Conservation (phyloP, 1,140 invertebrate species). For the Aphaenogaster ashmeadi region DNA sequence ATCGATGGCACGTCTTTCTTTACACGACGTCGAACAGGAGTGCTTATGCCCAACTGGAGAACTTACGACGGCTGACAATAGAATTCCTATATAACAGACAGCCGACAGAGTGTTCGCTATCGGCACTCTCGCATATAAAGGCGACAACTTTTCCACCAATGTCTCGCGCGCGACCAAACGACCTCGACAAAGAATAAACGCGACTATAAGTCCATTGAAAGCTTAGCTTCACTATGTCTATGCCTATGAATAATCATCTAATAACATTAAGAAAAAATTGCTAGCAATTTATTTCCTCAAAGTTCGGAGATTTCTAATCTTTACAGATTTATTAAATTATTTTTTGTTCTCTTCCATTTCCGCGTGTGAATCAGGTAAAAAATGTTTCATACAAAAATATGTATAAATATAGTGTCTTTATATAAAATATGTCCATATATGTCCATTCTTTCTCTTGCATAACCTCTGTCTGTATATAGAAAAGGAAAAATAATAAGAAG, state of each 20-base stretch:
- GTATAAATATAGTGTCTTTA: too few relatives aligned
- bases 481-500: too few relatives aligned
- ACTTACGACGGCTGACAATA: conserved; percentile 30
- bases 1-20: conserved; percentile 25
- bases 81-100: conserved; percentile 48
- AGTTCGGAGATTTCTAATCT: not conserved
- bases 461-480: too few relatives aligned
- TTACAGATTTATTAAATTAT: not conserved
- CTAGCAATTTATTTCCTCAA: not conserved
- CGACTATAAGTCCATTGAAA: conserved; percentile 66
- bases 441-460: too few relatives aligned
- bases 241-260: conserved; percentile 45
- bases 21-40: not conserved
- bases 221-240: not conserved
- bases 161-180: conserved; percentile 17
- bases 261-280: conserved; percentile 10
- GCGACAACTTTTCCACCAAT: conserved; percentile 51
- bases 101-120: conserved; percentile 7
- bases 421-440: too few relatives aligned
- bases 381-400: too few relatives aligned
- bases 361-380: not conserved
- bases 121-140: conserved; percentile 37
- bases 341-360: not conserved
- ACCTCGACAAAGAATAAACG: conserved; percentile 62
- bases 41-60: conserved; percentile 12